phyloP scores from a whole-genome alignment of 2,113 vertebrate genomes.

The Castor canadensis region DNA sequence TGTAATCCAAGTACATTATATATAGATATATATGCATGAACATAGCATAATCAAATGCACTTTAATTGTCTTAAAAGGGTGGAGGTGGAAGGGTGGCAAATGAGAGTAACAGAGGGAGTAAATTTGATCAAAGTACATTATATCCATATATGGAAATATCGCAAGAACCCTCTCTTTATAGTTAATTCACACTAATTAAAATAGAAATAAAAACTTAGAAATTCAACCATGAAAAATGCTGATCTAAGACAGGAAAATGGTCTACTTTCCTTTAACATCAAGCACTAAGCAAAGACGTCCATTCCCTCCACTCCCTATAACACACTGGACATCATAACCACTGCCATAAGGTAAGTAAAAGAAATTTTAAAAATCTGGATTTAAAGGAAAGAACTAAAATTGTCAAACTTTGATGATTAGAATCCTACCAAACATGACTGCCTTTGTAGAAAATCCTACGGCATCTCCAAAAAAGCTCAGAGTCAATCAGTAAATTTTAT shows the following conservation, averaged over 20 bases:
- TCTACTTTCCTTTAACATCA: background rate
- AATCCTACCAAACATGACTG: no score
- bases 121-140: no score
- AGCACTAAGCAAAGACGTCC: background rate
- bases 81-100: no score
- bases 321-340: background rate
- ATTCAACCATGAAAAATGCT: background rate
- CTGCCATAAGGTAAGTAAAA: background rate
- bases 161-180: no score
- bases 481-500: background rate
- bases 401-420: background rate
- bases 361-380: background rate
- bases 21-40: no score
- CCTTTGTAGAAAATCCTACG: background rate
- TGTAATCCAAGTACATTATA: no score
- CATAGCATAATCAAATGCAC: no score
- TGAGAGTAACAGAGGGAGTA: no score
- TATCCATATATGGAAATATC: no score
- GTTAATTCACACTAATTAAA: no score
- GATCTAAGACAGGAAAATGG: background rate
- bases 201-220: no score
- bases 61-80: no score
- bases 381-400: background rate
- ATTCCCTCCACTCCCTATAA: background rate
- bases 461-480: background rate